These are phyloP conservation scores for Erebia palarica DNA, from an alignment of 2,888 invertebrate genomes.

Conservation along the genomic window DNA sequence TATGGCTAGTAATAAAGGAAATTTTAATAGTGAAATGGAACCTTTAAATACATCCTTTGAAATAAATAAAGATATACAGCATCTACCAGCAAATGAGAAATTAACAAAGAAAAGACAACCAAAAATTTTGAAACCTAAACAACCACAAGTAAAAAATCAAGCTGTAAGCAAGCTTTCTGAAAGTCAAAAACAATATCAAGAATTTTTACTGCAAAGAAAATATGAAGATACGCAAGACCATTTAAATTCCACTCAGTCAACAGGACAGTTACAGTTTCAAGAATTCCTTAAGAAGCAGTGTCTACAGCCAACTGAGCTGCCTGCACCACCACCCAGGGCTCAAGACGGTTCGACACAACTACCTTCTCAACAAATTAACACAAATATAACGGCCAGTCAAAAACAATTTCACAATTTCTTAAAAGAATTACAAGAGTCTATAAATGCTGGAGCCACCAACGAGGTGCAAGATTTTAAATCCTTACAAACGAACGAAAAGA, in stretches of 20 bases:
- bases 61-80: neutral
- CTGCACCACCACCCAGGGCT: neutral
- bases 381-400: conserved; percentile 24
- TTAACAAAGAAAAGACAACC: neutral
- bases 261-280: conserved; percentile 36
- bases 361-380: conserved; percentile 7
- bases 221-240: neutral
- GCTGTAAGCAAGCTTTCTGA: conserved; percentile 8
- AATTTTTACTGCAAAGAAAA: conserved; percentile 33
- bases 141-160: neutral
- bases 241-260: conserved; percentile 12
- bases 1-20: neutral
- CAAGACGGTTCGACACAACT: conserved; percentile 5
- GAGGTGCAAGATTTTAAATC: conserved; percentile 32
- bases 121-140: neutral
- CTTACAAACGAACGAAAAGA: conserved; percentile 35
- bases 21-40: neutral
- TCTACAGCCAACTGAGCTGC: neutral
- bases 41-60: neutral
- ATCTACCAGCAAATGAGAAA: neutral
- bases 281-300: conserved; percentile 39
- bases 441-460: conserved; percentile 54
- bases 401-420: conserved; percentile 50
- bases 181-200: conserved; percentile 35
- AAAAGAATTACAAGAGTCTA: conserved; percentile 57